These are phyloP conservation scores for Malurus leucopterus DNA, from an alignment of 2,797 vertebrate species.

Conservation along the genomic window DNA sequence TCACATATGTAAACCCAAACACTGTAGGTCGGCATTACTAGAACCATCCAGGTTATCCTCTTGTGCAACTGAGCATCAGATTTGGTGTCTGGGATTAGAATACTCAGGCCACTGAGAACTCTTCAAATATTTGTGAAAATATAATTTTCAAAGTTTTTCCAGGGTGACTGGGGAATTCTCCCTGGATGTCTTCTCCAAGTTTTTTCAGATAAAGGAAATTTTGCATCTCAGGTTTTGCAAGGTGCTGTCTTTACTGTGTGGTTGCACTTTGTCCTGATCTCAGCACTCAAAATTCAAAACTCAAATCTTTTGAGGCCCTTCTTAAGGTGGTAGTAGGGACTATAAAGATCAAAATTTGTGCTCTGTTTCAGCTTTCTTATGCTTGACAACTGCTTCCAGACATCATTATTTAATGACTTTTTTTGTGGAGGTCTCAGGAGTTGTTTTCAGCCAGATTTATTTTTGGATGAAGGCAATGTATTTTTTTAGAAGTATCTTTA, in stretches of 20 bases:
- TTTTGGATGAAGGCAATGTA: neutral
- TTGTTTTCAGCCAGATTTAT: constrained; percentile 18
- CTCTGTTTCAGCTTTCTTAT: neutral
- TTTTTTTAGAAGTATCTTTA: constrained; percentile 22
- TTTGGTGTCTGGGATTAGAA: neutral
- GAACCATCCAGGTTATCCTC: neutral
- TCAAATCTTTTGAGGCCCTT: neutral
- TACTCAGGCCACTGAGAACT: neutral
- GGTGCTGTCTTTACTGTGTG: neutral
- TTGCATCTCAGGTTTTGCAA: neutral
- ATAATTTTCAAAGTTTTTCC: neutral
- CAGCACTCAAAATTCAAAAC: neutral
- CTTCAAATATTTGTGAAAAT: neutral
- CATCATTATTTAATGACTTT: neutral
- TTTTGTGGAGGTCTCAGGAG: neutral
- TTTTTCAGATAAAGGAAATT: neutral
- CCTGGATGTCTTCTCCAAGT: rapidly evolving
- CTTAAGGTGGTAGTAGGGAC: neutral
- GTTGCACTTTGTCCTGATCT: neutral
- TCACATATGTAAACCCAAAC: rapidly evolving
- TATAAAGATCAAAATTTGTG: neutral
- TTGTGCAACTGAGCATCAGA: neutral
- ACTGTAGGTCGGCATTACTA: neutral
- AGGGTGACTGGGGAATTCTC: neutral
- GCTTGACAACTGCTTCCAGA: neutral